Evolutionary conservation across 2,797 vertebrate genomes (phyloP).

Genomic region (Ciconia nigra): DNA sequence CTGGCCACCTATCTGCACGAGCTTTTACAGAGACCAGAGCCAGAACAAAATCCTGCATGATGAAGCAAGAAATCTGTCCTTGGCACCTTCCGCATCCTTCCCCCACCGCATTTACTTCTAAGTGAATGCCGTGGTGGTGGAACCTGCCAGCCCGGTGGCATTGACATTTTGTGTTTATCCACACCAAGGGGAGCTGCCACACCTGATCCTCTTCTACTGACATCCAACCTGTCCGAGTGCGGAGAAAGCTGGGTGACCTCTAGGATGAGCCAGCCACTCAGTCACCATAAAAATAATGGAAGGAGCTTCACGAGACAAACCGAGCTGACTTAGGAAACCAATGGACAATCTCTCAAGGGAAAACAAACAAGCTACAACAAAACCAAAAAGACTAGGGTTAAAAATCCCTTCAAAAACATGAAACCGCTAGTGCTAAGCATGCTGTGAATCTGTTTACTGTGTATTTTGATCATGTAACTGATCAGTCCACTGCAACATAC

Average conservation of each 20-base stretch:
- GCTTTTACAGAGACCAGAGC: neutral
- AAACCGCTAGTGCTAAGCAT: neutral
- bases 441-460: neutral
- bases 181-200: neutral
- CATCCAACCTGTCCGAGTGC: rapidly evolving
- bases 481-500: slow-evolving; percentile 19
- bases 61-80: neutral
- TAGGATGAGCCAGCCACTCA: neutral
- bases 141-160: neutral
- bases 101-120: neutral
- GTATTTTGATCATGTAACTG: slow-evolving; percentile 34
- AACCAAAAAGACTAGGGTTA: neutral
- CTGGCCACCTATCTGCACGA: neutral
- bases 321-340: rapidly evolving
- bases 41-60: neutral
- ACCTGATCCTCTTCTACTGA: neutral
- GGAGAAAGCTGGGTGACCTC: neutral
- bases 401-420: neutral
- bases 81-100: neutral
- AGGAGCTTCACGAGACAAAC: neutral
- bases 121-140: neutral
- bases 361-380: neutral
- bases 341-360: neutral
- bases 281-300: neutral
- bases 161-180: neutral